Base-by-base conservation (phyloP, 2,797 vertebrate species). In the Enteromius argenteus region DNA sequence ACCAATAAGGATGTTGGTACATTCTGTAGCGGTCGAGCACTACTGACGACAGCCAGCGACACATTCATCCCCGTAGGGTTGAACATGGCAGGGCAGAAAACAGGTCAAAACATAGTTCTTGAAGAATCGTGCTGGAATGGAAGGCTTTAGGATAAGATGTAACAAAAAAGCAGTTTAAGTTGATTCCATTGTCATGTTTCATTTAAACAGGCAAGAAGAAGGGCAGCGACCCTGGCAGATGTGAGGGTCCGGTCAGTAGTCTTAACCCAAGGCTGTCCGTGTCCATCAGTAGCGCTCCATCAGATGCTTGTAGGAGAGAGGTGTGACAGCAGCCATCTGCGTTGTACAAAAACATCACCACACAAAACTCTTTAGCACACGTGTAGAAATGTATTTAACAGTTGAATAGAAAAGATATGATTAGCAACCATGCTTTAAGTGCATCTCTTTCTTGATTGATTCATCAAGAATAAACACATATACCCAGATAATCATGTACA, bases 271-370 rank as follows among this genome's bases (percentile, higher is more conserved):
- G 66, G 66, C 86, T 84, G 67, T 13, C 89, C 69, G 5, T 66
- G 51, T 46, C 51, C 51, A 46, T 94, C 87, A 93, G 79, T 91
- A 84, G 3, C 39, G 87, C 66, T 92, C 94, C 69, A 78, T 94
- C 85, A 95, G 91, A 83, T 94, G 89, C 90, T 94, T 95, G 83
- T 95, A 95, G 88, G 95, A 95, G 14, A 96, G 88, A 62, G 93
- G 92, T 67, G 91, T 93, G 86, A 96, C 92, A 8, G 91, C 86
- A 44, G 92, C 82, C 0, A 89, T 90, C 95, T 96, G 90, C 27
- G 49, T 73, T 66, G 21, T n/a, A 80, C 66, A 46, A 88, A 66
- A 13, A 91, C 76, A 85, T 76, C n/a, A 13, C 64, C 56, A 85
- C 32, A 60, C 46, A 58, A 68, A 58, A 53, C 9, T 49, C 35